These are phyloP conservation scores for Dryobota labecula DNA, from an alignment of 2,888 invertebrate genomes.

Conservation along the genomic window DNA sequence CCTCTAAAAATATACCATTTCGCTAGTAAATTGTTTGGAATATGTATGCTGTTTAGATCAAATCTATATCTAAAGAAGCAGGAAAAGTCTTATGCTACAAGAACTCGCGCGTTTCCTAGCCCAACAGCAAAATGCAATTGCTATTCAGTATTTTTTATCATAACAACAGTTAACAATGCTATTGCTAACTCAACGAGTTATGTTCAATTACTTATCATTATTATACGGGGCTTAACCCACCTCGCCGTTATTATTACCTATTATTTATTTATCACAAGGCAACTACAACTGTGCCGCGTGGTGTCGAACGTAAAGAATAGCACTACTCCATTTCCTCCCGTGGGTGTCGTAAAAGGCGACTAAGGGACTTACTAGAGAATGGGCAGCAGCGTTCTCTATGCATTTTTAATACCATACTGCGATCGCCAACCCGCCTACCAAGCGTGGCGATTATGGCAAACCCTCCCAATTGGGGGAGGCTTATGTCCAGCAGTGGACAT, in stretches of 20 bases:
- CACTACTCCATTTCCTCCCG: no score
- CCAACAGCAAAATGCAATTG: slow-evolving; percentile 12
- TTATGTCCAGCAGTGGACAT: no score
- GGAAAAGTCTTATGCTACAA: background rate
- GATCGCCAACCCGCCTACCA: no score
- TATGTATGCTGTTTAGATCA: background rate
- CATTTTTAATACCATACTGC: no score
- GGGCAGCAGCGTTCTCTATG: no score
- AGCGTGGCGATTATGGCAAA: no score
- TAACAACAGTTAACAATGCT: slow-evolving; percentile 35
- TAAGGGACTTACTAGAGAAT: no score
- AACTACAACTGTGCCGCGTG: no score
- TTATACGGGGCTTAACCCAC: slow-evolving; percentile 14
- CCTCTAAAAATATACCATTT: background rate
- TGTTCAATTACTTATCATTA: slow-evolving; percentile 45
- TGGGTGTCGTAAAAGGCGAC: no score
- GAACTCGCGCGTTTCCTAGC: slow-evolving; percentile 37
- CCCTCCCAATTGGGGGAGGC: no score
- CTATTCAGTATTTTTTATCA: slow-evolving; percentile 28
- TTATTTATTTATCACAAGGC: no score
- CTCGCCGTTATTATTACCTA: background rate
- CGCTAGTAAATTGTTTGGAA: background rate
- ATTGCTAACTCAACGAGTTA: slow-evolving; percentile 20
- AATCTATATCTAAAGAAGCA: background rate
- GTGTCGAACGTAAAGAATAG: no score